Evolutionary conservation across 2,797 vertebrate genomes (phyloP).

Genomic region (Pelochelys cantorii): DNA sequence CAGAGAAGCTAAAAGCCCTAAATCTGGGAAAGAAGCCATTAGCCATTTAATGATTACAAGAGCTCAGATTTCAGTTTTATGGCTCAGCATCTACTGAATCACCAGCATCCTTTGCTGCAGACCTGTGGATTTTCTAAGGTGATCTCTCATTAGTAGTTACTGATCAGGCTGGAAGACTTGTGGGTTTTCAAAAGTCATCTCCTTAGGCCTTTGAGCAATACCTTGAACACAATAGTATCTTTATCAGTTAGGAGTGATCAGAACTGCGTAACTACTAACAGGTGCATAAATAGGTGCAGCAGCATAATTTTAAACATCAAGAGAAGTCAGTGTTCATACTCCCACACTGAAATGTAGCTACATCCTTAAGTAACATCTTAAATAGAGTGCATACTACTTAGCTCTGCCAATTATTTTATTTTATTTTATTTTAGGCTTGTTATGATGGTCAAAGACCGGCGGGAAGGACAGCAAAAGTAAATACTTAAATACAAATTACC

Average conservation of each 20-base stretch:
- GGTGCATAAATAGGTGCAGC: too few relatives aligned
- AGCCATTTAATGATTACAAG: not conserved
- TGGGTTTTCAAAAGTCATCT: too few relatives aligned
- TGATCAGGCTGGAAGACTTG: too few relatives aligned
- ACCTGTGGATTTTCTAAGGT: not conserved
- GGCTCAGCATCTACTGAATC: not conserved
- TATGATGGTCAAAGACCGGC: not conserved
- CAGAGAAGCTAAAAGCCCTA: not conserved
- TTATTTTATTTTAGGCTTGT: not conserved
- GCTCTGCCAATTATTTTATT: not conserved
- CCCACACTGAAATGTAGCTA: not conserved
- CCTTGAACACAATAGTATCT: not conserved
- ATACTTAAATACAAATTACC: conserved; percentile 73
- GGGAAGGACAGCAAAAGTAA: not conserved
- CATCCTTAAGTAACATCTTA: not conserved
- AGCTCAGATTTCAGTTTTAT: not conserved
- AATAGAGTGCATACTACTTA: not conserved
- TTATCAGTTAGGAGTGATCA: not conserved
- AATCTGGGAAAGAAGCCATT: not conserved
- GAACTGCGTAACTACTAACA: not conserved
- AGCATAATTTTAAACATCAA: not conserved
- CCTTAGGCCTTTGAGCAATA: not conserved
- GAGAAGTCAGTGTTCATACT: not conserved
- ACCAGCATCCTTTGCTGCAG: not conserved
- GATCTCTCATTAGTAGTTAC: too few relatives aligned